Evolutionary conservation across 2,888 invertebrate genomes (phyloP).

Genomic region (Trissoscelio sp.): DNA sequence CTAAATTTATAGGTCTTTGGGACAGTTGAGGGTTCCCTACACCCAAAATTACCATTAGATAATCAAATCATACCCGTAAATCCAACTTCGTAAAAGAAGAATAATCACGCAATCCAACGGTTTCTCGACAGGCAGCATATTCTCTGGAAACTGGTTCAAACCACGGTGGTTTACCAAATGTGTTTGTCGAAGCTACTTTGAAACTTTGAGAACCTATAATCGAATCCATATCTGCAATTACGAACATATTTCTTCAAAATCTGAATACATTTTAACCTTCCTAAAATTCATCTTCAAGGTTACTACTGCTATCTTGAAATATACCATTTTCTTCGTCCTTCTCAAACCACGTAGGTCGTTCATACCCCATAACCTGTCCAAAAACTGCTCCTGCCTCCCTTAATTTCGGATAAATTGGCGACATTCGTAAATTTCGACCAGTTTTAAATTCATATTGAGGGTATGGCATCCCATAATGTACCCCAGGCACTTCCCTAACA

Average conservation of each 20-base stretch:
- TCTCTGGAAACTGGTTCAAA: conserved; percentile 94
- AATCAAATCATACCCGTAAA: conserved; percentile 88
- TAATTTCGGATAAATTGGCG: conserved; percentile 96
- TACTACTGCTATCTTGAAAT: not conserved
- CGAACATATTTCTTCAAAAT: no score
- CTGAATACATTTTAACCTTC: no score
- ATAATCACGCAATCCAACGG: conserved; percentile 97
- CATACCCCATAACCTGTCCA: conserved; percentile 99
- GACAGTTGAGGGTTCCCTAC: no score
- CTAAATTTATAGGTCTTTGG: no score
- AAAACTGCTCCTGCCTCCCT: conserved; percentile 97
- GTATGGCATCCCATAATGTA: conserved; percentile 92
- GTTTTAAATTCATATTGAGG: conserved; percentile 94
- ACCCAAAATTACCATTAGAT: no score
- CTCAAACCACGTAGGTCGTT: conserved; percentile 96
- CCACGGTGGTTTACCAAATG: conserved; percentile 97
- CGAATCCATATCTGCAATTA: conserved; percentile 76
- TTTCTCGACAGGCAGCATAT: conserved; percentile 96
- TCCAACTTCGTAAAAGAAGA: conserved; percentile 99
- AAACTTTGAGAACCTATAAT: conserved; percentile 85
- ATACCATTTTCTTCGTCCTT: conserved; percentile 78
- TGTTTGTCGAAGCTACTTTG: conserved; percentile 91
- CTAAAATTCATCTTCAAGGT: no score
- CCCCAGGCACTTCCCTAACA: conserved; percentile 95
- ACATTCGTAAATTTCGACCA: conserved; percentile 95